phyloP scores from a whole-genome alignment of 2,888 invertebrate species.

The Pycnomerus fuliginosus region DNA sequence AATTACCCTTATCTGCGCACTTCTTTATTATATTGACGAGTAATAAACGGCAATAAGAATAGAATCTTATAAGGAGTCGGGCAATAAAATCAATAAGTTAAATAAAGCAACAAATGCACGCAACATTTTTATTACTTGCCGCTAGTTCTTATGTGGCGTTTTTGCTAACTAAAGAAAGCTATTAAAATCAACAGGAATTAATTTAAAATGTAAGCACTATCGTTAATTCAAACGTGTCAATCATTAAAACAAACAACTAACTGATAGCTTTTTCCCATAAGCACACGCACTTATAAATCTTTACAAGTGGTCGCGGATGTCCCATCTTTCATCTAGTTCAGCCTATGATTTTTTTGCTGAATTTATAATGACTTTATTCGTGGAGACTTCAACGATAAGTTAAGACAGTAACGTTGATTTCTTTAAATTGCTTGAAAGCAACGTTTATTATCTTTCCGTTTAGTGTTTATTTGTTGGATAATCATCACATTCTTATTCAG shows the following conservation, averaged over 20 bases:
- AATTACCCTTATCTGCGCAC: conserved; percentile 23
- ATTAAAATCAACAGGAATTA: conserved; percentile 22
- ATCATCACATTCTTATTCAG: too few relatives aligned
- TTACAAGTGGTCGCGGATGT: conserved; percentile 2
- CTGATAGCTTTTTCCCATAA: conserved; percentile 2
- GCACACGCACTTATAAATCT: too few relatives aligned
- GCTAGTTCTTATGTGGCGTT: conserved; percentile 8
- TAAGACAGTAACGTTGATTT: too few relatives aligned
- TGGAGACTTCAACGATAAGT: too few relatives aligned
- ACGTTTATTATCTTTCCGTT: too few relatives aligned
- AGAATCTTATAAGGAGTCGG: conserved; percentile 19
- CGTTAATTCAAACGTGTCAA: conserved; percentile 12
- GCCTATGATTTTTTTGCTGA: background rate
- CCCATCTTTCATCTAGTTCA: background rate
- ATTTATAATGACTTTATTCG: too few relatives aligned
- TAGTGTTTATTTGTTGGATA: too few relatives aligned
- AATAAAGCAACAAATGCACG: conserved; percentile 19
- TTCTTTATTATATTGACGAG: conserved; percentile 18
- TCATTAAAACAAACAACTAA: conserved; percentile 9
- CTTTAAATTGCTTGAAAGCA: too few relatives aligned
- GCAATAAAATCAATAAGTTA: conserved; percentile 24
- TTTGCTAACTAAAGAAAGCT: conserved; percentile 12
- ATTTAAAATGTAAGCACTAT: conserved; percentile 5
- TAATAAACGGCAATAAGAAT: conserved; percentile 22
- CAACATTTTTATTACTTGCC: conserved; percentile 16